Conservation (phyloP, 1,140 invertebrate genomes). For the Drosophila dunni region DNA sequence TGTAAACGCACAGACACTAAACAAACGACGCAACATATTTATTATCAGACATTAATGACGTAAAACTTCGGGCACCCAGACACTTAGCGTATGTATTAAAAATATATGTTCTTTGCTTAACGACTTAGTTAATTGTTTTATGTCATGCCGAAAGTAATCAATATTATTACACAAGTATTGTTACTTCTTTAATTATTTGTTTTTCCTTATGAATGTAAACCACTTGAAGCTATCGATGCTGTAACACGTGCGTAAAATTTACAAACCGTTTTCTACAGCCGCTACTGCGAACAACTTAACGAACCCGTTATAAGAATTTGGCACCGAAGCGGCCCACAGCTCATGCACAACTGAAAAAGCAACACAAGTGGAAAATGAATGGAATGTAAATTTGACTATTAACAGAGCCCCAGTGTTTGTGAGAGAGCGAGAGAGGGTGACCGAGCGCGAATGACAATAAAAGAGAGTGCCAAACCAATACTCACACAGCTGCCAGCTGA, state of each 20-base stretch:
- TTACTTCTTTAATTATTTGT: not conserved
- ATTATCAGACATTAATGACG: conserved; percentile 13
- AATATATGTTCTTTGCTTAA: too few species aligned
- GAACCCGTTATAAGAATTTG: conserved; percentile 17
- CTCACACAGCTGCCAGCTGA: not conserved
- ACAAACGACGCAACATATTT: conserved; percentile 1
- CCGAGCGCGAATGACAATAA: not conserved
- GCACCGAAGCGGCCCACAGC: conserved; percentile 31
- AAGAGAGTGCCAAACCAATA: conserved; percentile 12
- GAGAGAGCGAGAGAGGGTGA: not conserved
- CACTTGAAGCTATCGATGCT: conserved; percentile 51
- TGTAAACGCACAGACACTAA: not conserved
- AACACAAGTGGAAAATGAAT: conserved; percentile 21
- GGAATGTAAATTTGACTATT: conserved; percentile 24
- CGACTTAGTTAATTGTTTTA: conserved; percentile 11
- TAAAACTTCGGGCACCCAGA: not conserved
- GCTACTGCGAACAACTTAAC: not conserved
- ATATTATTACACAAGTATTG: not conserved
- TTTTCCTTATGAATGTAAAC: conserved; percentile 14
- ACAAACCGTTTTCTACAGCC: conserved; percentile 10
- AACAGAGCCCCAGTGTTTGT: conserved; percentile 7
- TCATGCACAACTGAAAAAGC: conserved; percentile 40
- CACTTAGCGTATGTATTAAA: not conserved
- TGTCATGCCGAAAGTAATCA: conserved; percentile 14
- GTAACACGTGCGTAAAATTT: conserved; percentile 37